Evolutionary conservation across 2,797 vertebrate species (phyloP).

Genomic region (Vipera ursinii): DNA sequence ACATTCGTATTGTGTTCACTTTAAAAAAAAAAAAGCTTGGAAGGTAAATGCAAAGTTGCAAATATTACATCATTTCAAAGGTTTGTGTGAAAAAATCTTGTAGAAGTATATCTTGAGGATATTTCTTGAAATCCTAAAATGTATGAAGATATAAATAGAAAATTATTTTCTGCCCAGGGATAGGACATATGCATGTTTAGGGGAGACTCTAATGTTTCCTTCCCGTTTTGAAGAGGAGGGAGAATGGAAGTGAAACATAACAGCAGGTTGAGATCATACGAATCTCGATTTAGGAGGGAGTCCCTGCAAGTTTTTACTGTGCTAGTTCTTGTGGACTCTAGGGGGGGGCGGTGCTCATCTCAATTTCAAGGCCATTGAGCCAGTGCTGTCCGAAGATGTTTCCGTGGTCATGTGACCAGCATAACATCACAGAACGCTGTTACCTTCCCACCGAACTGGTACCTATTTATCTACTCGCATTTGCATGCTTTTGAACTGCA

Average conservation of each 20-base stretch:
- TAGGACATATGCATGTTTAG: not conserved
- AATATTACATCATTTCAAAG: not conserved
- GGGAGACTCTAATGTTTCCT: not conserved
- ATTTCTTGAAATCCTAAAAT: not conserved
- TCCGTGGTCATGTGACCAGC: not conserved
- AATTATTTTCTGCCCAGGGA: not conserved
- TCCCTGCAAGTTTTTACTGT: not conserved
- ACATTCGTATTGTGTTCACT: not conserved
- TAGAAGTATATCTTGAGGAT: constrained; percentile 1
- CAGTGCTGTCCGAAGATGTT: not conserved
- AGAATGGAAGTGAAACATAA: not conserved
- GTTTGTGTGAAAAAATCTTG: not conserved
- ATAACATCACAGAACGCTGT: not conserved
- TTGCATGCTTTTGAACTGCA: not conserved
- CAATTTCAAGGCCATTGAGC: not conserved
- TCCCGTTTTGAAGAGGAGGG: not conserved
- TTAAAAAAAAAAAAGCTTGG: not conserved
- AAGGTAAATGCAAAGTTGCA: not conserved
- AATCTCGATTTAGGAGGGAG: not conserved
- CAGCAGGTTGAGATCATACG: not conserved
- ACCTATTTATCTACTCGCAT: not conserved
- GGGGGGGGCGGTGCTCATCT: not conserved
- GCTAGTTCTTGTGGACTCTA: not conserved
- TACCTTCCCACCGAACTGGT: not conserved
- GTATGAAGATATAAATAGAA: not conserved